phyloP scores from a whole-genome alignment of 2,797 vertebrate species.

The Eulemur mongoz region DNA sequence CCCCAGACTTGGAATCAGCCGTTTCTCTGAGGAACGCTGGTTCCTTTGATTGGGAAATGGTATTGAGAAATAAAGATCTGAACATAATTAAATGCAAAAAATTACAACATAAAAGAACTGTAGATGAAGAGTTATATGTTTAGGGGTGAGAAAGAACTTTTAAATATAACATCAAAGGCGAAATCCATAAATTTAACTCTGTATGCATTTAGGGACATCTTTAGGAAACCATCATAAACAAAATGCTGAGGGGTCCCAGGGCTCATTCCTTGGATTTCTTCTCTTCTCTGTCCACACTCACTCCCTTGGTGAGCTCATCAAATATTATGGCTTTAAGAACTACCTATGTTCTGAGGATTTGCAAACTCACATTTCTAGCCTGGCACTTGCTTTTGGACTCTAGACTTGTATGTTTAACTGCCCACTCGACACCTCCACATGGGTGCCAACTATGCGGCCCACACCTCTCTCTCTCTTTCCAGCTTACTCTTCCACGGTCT shows the following conservation, averaged over 20 bases:
- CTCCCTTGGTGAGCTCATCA: not conserved
- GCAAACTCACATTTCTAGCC: not conserved
- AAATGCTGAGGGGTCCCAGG: not conserved
- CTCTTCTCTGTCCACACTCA: not conserved
- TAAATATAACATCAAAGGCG: not conserved
- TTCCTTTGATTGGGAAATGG: conserved; percentile 15
- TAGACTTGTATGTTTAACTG: not conserved
- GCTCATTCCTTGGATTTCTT: not conserved
- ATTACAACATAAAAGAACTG: not conserved
- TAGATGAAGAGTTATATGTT: not conserved
- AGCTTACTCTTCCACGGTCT: not conserved
- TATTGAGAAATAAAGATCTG: conserved; percentile 8
- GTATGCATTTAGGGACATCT: not conserved
- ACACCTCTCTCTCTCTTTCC: not conserved
- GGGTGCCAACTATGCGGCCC: too few species aligned
- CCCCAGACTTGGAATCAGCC: not conserved
- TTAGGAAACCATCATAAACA: not conserved
- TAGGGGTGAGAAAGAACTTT: not conserved
- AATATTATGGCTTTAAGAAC: not conserved
- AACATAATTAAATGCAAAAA: conserved; percentile 45
- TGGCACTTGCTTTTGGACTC: not conserved
- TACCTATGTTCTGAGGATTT: not conserved
- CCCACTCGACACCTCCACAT: not conserved
- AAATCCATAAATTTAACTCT: not conserved
- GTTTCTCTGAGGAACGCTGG: conserved; percentile 25